Evolutionary conservation across 2,888 invertebrate genomes (phyloP), one percentile per base, ranked within the genome.

Genomic region (Drosophila robusta): DNA sequence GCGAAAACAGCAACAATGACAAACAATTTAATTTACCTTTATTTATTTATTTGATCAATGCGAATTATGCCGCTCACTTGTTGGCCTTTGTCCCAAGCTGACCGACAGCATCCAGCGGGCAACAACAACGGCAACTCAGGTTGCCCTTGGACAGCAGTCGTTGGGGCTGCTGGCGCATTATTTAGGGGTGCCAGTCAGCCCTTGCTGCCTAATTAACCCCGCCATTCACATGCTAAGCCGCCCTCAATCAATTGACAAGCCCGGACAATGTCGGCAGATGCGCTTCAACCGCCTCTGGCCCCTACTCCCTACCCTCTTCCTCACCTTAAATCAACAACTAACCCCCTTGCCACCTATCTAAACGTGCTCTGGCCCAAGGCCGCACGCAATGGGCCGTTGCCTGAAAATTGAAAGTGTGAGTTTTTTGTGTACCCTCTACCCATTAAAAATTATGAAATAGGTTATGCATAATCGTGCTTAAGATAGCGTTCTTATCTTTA

Each of bases 211-310:
- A 82, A 82, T 87, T 82, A 87, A 57, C 65, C 70, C 76, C 58
- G 52, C 58, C 56, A 64, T 84, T 87, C 87, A 75, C 73, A 87
- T 74, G 78, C 81, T 55, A 84, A 77, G 69, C 58, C 66, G 75
- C 78, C 82, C 66, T 85, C 75, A 85, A 85, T 81, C 85, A 82
- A 81, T 82, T 78, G 51, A 62, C 41, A 34, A 44, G 34, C 52
- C 49, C 8, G 45, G 7, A 34, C 51, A 42, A 14, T 29, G 11
- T n/a, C 22, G 26, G 41, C 64, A 34, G 42, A 62, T 61, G 62
- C 24, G 47, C 6, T 29, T 41, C 42, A 60, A 29, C 26, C 61
- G 46, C 34, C 14, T 26, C 42, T 26, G 14, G 46, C 34, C 14
- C 29, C 42, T 26, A 18, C 39, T 29, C 14, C 9, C 18, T 1